Base-by-base conservation (phyloP, 2,797 vertebrate genomes). In the Eulemur mongoz region DNA sequence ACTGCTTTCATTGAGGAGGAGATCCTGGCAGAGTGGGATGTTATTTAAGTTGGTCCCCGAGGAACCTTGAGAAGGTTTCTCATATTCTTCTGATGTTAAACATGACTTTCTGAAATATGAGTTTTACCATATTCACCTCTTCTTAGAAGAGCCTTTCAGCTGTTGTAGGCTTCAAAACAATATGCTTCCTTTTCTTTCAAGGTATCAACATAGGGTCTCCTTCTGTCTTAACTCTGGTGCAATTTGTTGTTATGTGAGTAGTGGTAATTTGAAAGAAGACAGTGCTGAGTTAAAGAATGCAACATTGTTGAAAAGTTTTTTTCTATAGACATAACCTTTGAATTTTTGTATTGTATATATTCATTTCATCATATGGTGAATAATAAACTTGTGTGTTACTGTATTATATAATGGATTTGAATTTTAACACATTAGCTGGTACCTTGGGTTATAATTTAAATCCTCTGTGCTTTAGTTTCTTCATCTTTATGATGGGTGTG, bases 231-330 rank as follows among this genome's bases (percentile, higher is more conserved):
- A 50, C 27, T 90, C 95, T 27, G 40, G 13, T 45, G 4, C 89
- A 38, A 43, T 52, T 91, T 89, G 17, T 84, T 85, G 40, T 93
- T 82, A 79, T 61, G 7, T 83, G 43, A 94, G 61, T 65, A 85
- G 43, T 57, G 43, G 27, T 81, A 70, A 61, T 87, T 92, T 57
- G 30, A 72, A 72, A 96, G 54, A 96, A 90, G 38, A 80, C 54
- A 75, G 69, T 90, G 14, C 27, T 59, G 15, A 79, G 10, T 91
- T 78, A 94, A 93, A 50, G 81, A 91, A 76, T 54, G 89, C 27
- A 93, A 69, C 10, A 54, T 72, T 67, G 23, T 67, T 80, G 48
- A 12, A 38, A 97, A 72, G 32, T 40, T 85, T 88, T 92, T 35
- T 32, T 11, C 9, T 89, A 50, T 35, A 48, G 20, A 75, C 0